Percentiles rank a stretch among this genome's conserved stretches.
Conservation (phyloP, 2,888 invertebrate species). For the Anthrax anthrax region DNA sequence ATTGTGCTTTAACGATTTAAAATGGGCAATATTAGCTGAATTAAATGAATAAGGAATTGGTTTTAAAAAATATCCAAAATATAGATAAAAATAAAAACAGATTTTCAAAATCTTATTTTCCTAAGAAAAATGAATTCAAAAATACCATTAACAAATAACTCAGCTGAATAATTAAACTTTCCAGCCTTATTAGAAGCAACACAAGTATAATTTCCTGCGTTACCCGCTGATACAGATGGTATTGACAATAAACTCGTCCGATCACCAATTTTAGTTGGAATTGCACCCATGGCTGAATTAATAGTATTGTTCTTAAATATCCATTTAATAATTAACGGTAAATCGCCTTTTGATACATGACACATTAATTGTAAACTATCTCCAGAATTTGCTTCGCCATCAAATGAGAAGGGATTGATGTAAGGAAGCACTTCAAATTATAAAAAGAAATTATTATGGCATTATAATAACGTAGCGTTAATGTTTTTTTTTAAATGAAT, state of each 20-base stretch:
- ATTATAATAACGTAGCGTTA: no score
- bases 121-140: no score
- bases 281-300: constrained; percentile 43
- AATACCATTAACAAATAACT: constrained; percentile 45
- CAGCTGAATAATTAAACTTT: constrained; percentile 40
- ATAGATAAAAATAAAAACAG: no score
- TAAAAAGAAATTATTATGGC: not conserved
- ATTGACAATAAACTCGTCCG: constrained; percentile 38
- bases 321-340: constrained; percentile 41
- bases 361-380: constrained; percentile 41
- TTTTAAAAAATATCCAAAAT: no score
- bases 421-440: constrained; percentile 45
- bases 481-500: no score
- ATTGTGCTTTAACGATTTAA: no score
- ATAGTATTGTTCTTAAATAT: constrained; percentile 34
- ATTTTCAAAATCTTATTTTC: no score
- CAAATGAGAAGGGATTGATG: constrained; percentile 26
- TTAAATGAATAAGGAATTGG: no score
- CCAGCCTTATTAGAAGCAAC: constrained; percentile 44
- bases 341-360: constrained; percentile 41
- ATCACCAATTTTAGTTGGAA: constrained; percentile 37
- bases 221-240: constrained; percentile 47
- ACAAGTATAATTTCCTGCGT: constrained; percentile 51
- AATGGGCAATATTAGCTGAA: no score
- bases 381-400: constrained; percentile 41